Evolutionary conservation across 2,797 vertebrate species (phyloP), one percentile per base, ranked within the genome.

Genomic region (Peromyscus aztecus): DNA sequence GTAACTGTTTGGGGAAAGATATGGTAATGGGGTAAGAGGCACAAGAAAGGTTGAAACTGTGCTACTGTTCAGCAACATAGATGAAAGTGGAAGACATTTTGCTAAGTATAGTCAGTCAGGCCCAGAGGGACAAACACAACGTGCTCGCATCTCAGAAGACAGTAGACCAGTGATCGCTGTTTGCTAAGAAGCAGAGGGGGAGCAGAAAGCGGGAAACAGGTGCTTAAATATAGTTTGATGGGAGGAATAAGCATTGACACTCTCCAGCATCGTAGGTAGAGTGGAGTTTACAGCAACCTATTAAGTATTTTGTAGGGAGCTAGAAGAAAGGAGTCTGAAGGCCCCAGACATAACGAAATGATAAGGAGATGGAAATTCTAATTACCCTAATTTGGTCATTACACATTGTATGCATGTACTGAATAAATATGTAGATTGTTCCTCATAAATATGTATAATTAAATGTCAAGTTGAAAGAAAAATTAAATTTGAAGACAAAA

Each of bases 321-420:
- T 80, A 52, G 40, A 85, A 59, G 80, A 90, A 69, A 80, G 55
- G 52, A 80, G n/a, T 34, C 59, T 43, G 75, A 63, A 91, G 40
- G 21, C 40, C 10, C 55, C 13, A n/a, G 77, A 91, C 82, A 86
- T 27, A 63, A 71, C 40, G n/a, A 78, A 95, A 81, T 73, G 65
- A 73, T 63, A 91, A 78, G 80, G 8, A 85, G 63, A 95, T 61
- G 34, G 89, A 73, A 95, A 91, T 86, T 37, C 52, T 91, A 73
- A 80, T 87, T 81, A 63, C 40, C 82, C 65, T 71, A 91, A 80
- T 81, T 95, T 91, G 63, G 73, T 91, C 82, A 71, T 69, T 91
- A 91, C 37, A 86, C 40, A 86, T 49, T 78, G 24, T 63, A 59
- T 86, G 37, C 40, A 46, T 73, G 82, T 40, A 27, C 89, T 55